Evolutionary conservation across 2,113 vertebrate genomes (phyloP).

Genomic region (Scolopax mira): DNA sequence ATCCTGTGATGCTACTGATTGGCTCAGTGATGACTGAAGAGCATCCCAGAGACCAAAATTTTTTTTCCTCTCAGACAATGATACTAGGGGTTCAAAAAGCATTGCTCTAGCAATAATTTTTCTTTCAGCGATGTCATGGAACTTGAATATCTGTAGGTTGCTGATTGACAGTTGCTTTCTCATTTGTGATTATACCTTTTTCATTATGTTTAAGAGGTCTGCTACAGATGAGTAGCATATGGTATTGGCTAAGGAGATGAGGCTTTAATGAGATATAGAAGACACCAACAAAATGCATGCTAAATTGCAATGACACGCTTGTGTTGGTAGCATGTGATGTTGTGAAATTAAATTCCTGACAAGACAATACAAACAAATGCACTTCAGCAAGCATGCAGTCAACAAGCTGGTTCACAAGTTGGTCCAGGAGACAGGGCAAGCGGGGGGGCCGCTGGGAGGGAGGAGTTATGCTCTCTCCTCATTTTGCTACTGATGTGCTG

Average conservation of each 20-base stretch:
- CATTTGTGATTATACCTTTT: background rate
- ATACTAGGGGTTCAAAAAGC: background rate
- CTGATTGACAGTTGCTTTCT: background rate
- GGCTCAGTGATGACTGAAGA: background rate
- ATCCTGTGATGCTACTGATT: background rate
- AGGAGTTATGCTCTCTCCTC: background rate
- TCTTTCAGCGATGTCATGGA: background rate
- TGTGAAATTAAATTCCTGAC: constrained; percentile 51
- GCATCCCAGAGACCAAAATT: accelerated
- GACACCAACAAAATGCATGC: constrained; percentile 44
- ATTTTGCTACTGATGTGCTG: background rate
- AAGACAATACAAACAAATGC: constrained; percentile 28
- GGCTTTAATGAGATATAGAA: constrained; percentile 51
- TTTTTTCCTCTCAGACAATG: background rate
- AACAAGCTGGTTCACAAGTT: background rate
- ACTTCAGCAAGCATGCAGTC: background rate
- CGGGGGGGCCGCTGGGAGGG: no score
- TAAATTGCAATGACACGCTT: constrained; percentile 57
- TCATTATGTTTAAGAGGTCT: constrained; percentile 52
- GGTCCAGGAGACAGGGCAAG: background rate
- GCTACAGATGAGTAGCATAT: constrained; percentile 27
- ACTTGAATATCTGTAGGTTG: background rate
- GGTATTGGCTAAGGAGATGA: constrained; percentile 45
- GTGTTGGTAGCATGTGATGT: background rate
- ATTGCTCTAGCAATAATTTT: background rate